Conservation (phyloP, 1,140 invertebrate species). For the Brachionus sp. region DNA sequence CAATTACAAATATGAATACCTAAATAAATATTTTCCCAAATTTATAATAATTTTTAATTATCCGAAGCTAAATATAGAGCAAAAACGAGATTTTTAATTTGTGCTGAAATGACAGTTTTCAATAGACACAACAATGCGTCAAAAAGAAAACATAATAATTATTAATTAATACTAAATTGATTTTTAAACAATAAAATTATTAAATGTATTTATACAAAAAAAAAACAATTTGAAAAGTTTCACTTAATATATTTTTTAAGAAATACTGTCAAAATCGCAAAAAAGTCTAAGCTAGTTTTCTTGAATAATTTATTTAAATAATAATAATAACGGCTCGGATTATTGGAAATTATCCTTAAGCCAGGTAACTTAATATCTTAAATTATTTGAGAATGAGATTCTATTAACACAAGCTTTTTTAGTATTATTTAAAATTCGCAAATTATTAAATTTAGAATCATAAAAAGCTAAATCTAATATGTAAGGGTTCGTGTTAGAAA, state of each 20-base stretch:
- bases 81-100: neutral
- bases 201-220: too few relatives aligned
- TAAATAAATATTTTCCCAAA: neutral
- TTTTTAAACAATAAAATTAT: too few relatives aligned
- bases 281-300: too few relatives aligned
- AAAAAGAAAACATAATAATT: neutral
- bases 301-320: too few relatives aligned
- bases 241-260: too few relatives aligned
- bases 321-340: too few relatives aligned
- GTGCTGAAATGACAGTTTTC: neutral
- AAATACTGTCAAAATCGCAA: too few relatives aligned
- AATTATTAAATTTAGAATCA: neutral
- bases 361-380: neutral
- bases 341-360: neutral
- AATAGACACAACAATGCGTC: neutral
- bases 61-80: neutral
- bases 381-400: neutral
- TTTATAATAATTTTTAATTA: neutral
- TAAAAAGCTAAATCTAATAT: neutral
- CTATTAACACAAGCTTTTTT: neutral
- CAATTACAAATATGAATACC: neutral
- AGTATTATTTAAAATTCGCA: neutral
- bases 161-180: neutral
- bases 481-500: neutral
- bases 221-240: too few relatives aligned